Conservation (phyloP, 2,113 vertebrate genomes). For the Misgurnus anguillicaudatus region DNA sequence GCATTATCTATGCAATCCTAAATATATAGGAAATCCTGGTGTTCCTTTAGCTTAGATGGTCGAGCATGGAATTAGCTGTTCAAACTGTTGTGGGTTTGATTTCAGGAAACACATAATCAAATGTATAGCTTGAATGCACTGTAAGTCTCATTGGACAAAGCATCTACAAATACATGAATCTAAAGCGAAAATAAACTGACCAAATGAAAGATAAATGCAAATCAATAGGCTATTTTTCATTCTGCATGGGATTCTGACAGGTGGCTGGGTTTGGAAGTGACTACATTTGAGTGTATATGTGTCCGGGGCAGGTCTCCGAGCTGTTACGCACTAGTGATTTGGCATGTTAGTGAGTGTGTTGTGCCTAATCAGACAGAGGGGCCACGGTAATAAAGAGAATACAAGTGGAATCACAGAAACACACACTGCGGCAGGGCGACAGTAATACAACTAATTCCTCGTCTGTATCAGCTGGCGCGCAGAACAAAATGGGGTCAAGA, state of each 20-base stretch:
- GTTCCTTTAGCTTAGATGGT: too few relatives aligned
- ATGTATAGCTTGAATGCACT: too few relatives aligned
- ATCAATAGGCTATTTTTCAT: slow-evolving; percentile 50
- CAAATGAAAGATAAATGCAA: slow-evolving; percentile 41
- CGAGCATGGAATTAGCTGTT: too few relatives aligned
- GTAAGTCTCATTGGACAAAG: too few relatives aligned
- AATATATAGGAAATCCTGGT: too few relatives aligned
- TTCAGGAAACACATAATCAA: too few relatives aligned
- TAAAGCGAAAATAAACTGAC: neutral
- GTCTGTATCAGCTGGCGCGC: slow-evolving; percentile 84
- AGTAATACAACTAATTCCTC: slow-evolving; percentile 98
- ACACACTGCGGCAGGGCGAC: slow-evolving; percentile 81
- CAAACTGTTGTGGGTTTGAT: too few relatives aligned
- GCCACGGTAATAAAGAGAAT: slow-evolving; percentile 98
- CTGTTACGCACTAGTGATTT: slow-evolving; percentile 95
- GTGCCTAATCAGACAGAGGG: slow-evolving; percentile 95
- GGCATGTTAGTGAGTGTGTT: slow-evolving; percentile 99
- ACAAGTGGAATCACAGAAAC: slow-evolving; percentile 98
- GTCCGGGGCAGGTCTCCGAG: slow-evolving; percentile 77
- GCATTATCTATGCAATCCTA: too few relatives aligned
- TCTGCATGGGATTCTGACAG: slow-evolving; percentile 42
- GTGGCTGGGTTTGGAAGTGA: slow-evolving; percentile 32
- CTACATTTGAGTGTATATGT: neutral
- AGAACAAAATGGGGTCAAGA: slow-evolving; percentile 92
- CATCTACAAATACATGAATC: neutral